phyloP scores from a whole-genome alignment of 2,888 invertebrate species.

The Anaspis maculata region DNA sequence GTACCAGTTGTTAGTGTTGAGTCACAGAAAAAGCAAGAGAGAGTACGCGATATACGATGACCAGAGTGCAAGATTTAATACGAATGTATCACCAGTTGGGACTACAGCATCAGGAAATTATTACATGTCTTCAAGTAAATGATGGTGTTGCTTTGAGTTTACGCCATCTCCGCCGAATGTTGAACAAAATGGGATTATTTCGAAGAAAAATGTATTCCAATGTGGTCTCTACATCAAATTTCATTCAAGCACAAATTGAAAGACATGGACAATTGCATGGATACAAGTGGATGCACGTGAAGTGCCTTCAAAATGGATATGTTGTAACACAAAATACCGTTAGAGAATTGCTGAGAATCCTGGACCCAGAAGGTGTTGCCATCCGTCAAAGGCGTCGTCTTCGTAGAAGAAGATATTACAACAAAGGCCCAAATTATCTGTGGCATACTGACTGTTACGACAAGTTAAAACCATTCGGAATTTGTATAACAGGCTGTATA shows the following conservation, averaged over 20 bases:
- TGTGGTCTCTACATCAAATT: constrained; percentile 4
- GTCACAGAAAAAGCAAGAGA: background rate
- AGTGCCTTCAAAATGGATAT: constrained; percentile 14
- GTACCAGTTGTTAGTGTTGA: background rate
- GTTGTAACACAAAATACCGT: constrained; percentile 10
- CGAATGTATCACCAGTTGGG: constrained; percentile 1
- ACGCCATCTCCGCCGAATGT: background rate
- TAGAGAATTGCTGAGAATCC: constrained; percentile 6
- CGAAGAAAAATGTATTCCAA: constrained; percentile 7
- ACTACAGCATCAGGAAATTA: constrained; percentile 2
- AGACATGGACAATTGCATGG: constrained; percentile 12
- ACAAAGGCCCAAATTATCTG: constrained; percentile 13
- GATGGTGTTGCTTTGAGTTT: background rate
- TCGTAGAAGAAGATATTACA: constrained; percentile 12
- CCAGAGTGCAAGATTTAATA: background rate
- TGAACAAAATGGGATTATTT: background rate
- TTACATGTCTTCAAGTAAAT: background rate
- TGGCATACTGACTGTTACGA: constrained; percentile 17
- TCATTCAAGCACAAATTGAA: constrained; percentile 10
- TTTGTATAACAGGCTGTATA: constrained; percentile 3
- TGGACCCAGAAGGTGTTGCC: constrained; percentile 11
- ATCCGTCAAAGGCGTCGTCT: constrained; percentile 11
- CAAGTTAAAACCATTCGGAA: constrained; percentile 15
- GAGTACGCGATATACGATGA: background rate
- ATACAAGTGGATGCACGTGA: constrained; percentile 15